phyloP scores from a whole-genome alignment of 2,797 vertebrate species.

The Podargus strigoides region DNA sequence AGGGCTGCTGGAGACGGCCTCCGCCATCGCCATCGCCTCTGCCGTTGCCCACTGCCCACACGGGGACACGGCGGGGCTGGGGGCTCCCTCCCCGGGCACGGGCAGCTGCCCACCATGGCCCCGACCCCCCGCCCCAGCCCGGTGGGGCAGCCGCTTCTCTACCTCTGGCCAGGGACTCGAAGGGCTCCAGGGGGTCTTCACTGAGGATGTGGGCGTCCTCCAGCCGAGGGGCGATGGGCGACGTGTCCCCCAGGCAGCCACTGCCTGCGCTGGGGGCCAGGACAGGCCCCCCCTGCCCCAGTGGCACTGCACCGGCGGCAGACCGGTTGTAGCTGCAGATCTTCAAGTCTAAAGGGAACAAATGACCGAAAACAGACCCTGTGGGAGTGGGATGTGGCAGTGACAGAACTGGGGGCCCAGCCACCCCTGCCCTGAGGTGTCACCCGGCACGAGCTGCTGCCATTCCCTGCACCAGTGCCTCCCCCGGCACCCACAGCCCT shows the following conservation, averaged over 20 bases:
- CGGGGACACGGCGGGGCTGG: too few relatives aligned
- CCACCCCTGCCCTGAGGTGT: too few relatives aligned
- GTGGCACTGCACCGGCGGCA: constrained; percentile 25
- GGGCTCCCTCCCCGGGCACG: too few relatives aligned
- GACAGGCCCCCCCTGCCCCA: constrained; percentile 64
- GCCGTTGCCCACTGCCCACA: too few relatives aligned
- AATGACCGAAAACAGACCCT: fast-evolving
- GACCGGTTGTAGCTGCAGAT: constrained; percentile 68
- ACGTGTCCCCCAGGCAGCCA: constrained; percentile 66
- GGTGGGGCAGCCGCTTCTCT: too few relatives aligned
- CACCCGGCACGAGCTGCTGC: fast-evolving
- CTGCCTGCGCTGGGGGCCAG: constrained; percentile 54
- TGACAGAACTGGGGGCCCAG: fast-evolving
- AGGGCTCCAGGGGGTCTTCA: constrained; percentile 71
- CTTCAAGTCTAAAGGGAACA: constrained; percentile 64
- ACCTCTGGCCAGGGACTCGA: constrained; percentile 73
- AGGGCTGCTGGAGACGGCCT: not conserved
- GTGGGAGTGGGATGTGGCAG: fast-evolving
- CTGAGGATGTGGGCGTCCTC: constrained; percentile 69
- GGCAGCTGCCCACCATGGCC: too few relatives aligned
- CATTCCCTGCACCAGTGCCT: too few relatives aligned
- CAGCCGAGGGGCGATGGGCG: constrained; percentile 66
- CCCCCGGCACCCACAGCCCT: fast-evolving
- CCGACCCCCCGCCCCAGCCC: too few relatives aligned
- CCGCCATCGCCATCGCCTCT: not conserved